Percentiles rank a stretch among this genome's conserved stretches.
These are phyloP conservation scores for Prionace glauca DNA, from an alignment of 2,797 vertebrate species.

Conservation along the genomic window DNA sequence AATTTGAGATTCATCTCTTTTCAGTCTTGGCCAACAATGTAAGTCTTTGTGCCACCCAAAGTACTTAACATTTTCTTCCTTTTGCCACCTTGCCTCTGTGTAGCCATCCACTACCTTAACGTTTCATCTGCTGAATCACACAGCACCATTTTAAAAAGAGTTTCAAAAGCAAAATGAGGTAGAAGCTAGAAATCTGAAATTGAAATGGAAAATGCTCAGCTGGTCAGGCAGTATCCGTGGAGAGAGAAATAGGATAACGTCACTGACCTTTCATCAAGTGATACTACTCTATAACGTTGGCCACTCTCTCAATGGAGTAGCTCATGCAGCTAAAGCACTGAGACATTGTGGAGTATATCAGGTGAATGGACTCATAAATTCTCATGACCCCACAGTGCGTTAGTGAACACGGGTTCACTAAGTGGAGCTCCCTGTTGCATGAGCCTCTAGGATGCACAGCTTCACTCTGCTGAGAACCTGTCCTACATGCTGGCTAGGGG, in stretches of 20 bases:
- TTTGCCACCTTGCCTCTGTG: background rate
- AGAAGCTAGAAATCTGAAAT: background rate
- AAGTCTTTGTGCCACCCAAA: background rate
- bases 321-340: background rate
- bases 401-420: too few species aligned
- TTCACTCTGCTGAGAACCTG: too few species aligned
- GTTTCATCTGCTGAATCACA: background rate
- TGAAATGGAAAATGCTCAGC: background rate
- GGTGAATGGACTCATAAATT: background rate
- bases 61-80: background rate
- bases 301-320: background rate
- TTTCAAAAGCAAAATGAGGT: background rate
- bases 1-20: background rate
- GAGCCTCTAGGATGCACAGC: too few species aligned
- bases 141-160: background rate
- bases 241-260: background rate
- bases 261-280: background rate
- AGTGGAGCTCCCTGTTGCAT: too few species aligned
- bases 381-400: background rate
- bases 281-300: background rate
- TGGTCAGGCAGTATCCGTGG: too few species aligned
- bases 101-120: background rate
- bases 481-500: too few species aligned
- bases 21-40: background rate
- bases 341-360: background rate